A percentile compares a stretch with the other conserved stretches of the same genome.
phyloP scores from a whole-genome alignment of 23 tunicate genomes.

The Ciona savignyi region DNA sequence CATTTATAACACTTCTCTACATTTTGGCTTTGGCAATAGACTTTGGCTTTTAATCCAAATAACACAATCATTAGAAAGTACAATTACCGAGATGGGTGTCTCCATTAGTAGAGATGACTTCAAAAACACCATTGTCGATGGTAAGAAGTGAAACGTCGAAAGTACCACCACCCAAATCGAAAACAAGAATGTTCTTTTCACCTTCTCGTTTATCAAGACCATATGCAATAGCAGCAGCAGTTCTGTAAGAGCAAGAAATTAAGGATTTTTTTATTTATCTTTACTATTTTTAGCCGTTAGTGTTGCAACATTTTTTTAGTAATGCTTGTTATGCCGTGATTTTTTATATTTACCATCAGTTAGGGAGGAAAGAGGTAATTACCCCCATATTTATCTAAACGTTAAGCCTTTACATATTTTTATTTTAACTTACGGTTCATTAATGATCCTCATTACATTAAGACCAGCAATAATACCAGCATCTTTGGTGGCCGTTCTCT shows the following conservation, averaged over 20 bases:
- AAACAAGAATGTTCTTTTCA: slow-evolving; percentile 96
- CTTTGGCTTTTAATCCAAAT: no score
- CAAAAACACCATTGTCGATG: slow-evolving; percentile 96
- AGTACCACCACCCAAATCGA: slow-evolving; percentile 98
- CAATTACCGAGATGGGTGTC: slow-evolving; percentile 89
- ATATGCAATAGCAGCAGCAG: slow-evolving; percentile 97
- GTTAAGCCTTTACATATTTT: background rate
- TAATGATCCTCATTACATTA: slow-evolving; percentile 91
- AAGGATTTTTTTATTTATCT: no score
- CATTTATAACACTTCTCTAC: no score
- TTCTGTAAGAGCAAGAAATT: slow-evolving; percentile 41
- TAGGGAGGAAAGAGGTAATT: no score
- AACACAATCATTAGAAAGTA: no score
- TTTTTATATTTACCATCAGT: no score
- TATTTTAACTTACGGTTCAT: slow-evolving; percentile 82
- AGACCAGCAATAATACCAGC: slow-evolving; percentile 94
- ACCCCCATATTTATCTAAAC: background rate
- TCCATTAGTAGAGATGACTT: slow-evolving; percentile 92
- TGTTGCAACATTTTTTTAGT: no score
- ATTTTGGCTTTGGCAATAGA: no score
- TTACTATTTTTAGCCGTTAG: no score
- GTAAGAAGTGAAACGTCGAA: slow-evolving; percentile 95
- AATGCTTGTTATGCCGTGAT: no score
- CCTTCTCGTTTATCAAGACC: slow-evolving; percentile 92
- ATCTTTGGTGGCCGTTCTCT: slow-evolving; percentile 97